Evolutionary conservation across 2,113 vertebrate species (phyloP).

Genomic region (Baryphthengus martii): DNA sequence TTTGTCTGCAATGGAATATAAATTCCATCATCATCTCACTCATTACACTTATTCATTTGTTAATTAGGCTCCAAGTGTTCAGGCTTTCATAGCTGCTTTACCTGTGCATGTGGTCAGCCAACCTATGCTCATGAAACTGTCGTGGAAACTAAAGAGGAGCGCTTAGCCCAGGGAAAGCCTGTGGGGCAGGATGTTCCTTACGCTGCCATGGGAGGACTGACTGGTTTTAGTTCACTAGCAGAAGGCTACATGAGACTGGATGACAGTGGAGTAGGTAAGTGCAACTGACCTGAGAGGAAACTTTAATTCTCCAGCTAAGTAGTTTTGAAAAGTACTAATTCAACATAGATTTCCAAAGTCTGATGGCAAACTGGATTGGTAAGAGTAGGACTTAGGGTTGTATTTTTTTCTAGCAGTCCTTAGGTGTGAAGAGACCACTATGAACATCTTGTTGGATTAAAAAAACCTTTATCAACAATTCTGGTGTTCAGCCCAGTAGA

Average conservation of each 20-base stretch:
- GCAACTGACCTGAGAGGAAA: not conserved
- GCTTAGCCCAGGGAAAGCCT: constrained; percentile 78
- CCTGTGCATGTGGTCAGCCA: constrained; percentile 87
- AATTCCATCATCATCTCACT: not conserved
- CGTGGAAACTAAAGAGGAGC: constrained; percentile 85
- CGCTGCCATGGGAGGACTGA: constrained; percentile 88
- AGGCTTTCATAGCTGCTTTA: constrained; percentile 84
- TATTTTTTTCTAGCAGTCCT: not conserved
- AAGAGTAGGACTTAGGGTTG: not conserved
- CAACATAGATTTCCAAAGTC: not conserved
- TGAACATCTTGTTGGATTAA: not conserved
- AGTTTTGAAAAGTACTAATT: not conserved
- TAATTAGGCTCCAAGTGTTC: constrained; percentile 81
- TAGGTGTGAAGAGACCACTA: not conserved
- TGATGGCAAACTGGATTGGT: not conserved
- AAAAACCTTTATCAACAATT: not conserved
- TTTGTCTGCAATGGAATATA: not conserved
- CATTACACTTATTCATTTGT: not conserved
- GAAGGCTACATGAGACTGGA: constrained; percentile 86
- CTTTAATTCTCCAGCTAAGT: not conserved
- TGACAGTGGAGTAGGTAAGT: constrained; percentile 77
- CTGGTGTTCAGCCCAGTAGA: not conserved
- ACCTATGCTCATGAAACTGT: constrained; percentile 80
- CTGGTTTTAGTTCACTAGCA: constrained; percentile 87
- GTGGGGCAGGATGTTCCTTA: constrained; percentile 84